phyloP scores from a whole-genome alignment of 1,140 invertebrate genomes.

The Bombus difficillimus region DNA sequence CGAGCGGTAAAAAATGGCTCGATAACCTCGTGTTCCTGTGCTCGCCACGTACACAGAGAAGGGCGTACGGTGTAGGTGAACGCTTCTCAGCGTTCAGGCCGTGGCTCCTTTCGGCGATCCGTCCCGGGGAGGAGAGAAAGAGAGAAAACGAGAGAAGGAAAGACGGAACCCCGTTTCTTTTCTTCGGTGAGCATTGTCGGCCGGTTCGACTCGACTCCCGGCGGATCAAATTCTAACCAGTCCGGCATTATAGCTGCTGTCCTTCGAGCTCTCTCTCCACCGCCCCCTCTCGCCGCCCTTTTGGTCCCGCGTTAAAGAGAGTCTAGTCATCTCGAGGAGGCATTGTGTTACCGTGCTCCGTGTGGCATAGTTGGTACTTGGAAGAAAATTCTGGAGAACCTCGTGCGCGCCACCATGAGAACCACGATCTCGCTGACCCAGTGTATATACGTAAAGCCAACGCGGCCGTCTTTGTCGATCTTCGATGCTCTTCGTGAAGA shows the following conservation, averaged over 20 bases:
- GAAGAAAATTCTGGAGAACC: constrained; percentile 62
- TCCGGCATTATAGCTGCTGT: constrained; percentile 80
- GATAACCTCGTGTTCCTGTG: constrained; percentile 51
- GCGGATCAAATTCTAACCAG: constrained; percentile 83
- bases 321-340: constrained; percentile 75
- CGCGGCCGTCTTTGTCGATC: background rate
- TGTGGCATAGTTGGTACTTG: constrained; percentile 49
- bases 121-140: background rate
- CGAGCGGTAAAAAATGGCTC: constrained; percentile 43
- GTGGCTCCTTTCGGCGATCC: constrained; percentile 31
- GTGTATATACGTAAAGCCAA: background rate
- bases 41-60: background rate
- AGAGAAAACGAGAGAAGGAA: constrained; percentile 12
- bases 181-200: constrained; percentile 74
- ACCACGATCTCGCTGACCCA: background rate
- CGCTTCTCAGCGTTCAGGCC: constrained; percentile 5
- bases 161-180: constrained; percentile 64
- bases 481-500: background rate
- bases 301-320: constrained; percentile 62
- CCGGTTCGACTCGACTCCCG: constrained; percentile 76
- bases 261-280: constrained; percentile 72
- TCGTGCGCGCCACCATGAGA: constrained; percentile 5
- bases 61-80: constrained; percentile 27
- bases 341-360: constrained; percentile 77
- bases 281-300: constrained; percentile 50